phyloP scores from a whole-genome alignment of 2,113 vertebrate genomes.

The Micromys minutus region DNA sequence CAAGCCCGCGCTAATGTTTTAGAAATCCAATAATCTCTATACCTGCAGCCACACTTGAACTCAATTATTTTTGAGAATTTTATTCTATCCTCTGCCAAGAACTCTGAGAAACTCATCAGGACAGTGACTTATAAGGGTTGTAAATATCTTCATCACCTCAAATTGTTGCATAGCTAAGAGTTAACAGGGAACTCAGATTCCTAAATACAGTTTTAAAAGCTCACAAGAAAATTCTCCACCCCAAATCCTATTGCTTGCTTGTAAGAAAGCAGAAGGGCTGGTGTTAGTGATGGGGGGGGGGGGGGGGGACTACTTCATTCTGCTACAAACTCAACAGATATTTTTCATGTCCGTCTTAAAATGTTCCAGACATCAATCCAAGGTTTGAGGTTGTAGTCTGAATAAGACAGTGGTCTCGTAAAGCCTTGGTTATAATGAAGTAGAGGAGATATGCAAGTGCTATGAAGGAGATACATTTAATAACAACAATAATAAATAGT shows the following conservation, averaged over 20 bases:
- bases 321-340: neutral
- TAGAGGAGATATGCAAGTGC: neutral
- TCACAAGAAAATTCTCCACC: neutral
- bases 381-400: neutral
- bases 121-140: neutral
- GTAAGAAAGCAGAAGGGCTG: neutral
- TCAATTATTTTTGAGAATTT: neutral
- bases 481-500: neutral
- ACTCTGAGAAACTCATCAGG: neutral
- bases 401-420: neutral
- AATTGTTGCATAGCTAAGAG: neutral
- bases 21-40: neutral
- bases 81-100: conserved; percentile 38
- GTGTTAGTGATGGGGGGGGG: no score
- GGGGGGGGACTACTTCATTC: neutral
- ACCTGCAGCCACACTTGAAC: neutral
- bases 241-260: neutral
- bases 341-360: neutral
- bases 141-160: neutral
- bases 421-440: neutral
- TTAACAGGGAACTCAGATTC: neutral
- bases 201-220: neutral
- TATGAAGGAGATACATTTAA: conserved; percentile 14
- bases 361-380: neutral
- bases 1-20: neutral